Conservation (phyloP, 2,797 vertebrate species). For the Melanotaenia boesemani region DNA sequence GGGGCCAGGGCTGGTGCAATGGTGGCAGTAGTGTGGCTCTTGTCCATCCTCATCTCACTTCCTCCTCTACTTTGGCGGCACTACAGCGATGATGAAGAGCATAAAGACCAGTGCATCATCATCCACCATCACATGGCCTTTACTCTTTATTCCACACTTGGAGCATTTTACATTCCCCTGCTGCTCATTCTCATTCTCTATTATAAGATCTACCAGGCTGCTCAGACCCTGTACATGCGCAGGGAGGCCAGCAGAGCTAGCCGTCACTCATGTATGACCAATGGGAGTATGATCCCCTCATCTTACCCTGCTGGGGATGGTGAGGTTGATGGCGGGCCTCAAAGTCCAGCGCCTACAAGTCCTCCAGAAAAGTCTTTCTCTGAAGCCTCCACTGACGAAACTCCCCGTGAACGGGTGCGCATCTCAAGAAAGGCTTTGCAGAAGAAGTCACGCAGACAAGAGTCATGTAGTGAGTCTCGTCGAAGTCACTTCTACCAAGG, state of each 20-base stretch:
- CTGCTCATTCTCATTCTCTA: slow-evolving; percentile 96
- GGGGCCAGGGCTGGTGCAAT: slow-evolving; percentile 90
- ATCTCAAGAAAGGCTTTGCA: slow-evolving; percentile 80
- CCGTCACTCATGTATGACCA: slow-evolving; percentile 87
- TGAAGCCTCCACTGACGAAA: slow-evolving; percentile 90
- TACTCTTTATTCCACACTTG: slow-evolving; percentile 95
- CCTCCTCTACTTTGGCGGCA: slow-evolving; percentile 94
- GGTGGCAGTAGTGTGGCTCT: slow-evolving; percentile 94
- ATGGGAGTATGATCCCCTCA: slow-evolving; percentile 90
- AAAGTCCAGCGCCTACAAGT: slow-evolving; percentile 83
- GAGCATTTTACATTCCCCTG: slow-evolving; percentile 97
- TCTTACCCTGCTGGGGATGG: slow-evolving; percentile 74
- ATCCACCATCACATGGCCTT: slow-evolving; percentile 92
- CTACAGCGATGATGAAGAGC: slow-evolving; percentile 80
- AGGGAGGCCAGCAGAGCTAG: slow-evolving; percentile 89
- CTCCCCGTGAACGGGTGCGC: slow-evolving; percentile 81
- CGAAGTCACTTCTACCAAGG: slow-evolving; percentile 88
- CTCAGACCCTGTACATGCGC: slow-evolving; percentile 93
- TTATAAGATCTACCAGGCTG: slow-evolving; percentile 97
- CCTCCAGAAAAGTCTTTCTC: slow-evolving; percentile 90
- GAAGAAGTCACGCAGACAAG: slow-evolving; percentile 83
- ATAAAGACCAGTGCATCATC: slow-evolving; percentile 92
- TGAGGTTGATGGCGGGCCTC: slow-evolving; percentile 80
- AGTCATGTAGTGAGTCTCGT: slow-evolving; percentile 84
- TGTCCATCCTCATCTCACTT: slow-evolving; percentile 95